Conservation (phyloP, 2,888 invertebrate species). For the Prosapia bicincta region DNA sequence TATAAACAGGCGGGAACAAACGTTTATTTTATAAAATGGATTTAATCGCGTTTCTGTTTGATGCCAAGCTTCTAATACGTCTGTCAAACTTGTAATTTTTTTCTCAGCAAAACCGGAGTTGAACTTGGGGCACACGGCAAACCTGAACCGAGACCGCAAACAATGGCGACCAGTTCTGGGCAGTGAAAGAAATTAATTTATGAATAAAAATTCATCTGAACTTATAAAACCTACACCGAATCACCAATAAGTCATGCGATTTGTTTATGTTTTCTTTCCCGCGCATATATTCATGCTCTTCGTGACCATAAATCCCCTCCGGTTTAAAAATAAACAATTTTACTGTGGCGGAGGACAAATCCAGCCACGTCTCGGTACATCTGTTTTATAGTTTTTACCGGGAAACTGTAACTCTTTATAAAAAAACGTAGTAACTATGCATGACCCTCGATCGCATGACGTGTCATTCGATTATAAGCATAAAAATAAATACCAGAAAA, state of each 20-base stretch:
- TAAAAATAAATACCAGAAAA: neutral
- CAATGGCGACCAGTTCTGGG: neutral
- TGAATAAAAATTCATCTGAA: neutral
- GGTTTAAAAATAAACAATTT: neutral
- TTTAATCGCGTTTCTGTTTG: no score
- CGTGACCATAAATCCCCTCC: neutral
- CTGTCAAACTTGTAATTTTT: conserved; percentile 2
- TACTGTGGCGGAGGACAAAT: neutral
- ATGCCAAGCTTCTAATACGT: neutral
- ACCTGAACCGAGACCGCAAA: neutral
- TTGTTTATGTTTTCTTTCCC: neutral
- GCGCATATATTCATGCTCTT: neutral
- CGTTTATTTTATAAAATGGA: no score
- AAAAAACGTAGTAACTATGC: neutral
- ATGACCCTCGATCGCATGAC: neutral
- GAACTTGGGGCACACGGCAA: neutral
- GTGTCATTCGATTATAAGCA: neutral
- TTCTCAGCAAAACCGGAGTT: neutral
- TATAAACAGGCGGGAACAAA: no score
- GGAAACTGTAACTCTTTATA: neutral
- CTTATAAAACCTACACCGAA: neutral
- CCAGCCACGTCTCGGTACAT: neutral
- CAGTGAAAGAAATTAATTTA: neutral
- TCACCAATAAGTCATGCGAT: neutral
- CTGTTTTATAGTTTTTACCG: neutral